A percentile compares a stretch with the other conserved stretches of the same genome.
Evolutionary conservation across 2,113 vertebrate species (phyloP).

Genomic region (Edolisoma coerulescens): DNA sequence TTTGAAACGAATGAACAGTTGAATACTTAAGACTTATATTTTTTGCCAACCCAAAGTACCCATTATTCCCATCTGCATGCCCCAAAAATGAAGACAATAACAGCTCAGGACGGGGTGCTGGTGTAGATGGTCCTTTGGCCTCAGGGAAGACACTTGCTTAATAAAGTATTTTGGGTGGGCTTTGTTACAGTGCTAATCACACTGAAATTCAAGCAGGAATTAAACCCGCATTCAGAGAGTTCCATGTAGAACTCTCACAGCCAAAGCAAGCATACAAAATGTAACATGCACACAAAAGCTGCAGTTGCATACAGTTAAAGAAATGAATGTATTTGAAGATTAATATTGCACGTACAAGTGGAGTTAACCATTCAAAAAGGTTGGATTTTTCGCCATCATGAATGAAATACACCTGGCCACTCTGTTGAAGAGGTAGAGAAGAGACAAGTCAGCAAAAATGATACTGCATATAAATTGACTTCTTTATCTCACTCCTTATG

Average conservation of each 20-base stretch:
- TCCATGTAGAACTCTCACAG: neutral
- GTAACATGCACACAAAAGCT: neutral
- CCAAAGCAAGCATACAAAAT: neutral
- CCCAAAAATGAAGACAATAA: neutral
- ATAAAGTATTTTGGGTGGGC: neutral
- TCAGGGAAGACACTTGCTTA: neutral
- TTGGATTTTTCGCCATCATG: constrained; percentile 90
- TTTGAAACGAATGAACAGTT: neutral
- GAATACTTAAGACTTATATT: neutral
- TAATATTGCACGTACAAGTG: constrained; percentile 79
- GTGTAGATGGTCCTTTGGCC: neutral
- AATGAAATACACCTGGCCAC: constrained; percentile 92
- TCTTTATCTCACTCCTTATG: neutral
- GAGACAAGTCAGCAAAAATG: constrained; percentile 14
- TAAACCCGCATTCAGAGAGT: neutral
- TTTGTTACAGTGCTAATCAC: neutral
- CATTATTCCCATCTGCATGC: neutral
- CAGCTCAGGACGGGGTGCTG: neutral
- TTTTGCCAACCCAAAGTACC: neutral
- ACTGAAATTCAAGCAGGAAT: neutral
- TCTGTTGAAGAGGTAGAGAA: constrained; percentile 70
- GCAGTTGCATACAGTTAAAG: neutral
- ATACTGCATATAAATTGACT: neutral
- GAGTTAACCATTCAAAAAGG: constrained; percentile 90
- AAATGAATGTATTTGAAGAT: neutral